These are phyloP conservation scores for Nephotettix cincticeps DNA, from an alignment of 1,140 invertebrate species.

Conservation along the genomic window DNA sequence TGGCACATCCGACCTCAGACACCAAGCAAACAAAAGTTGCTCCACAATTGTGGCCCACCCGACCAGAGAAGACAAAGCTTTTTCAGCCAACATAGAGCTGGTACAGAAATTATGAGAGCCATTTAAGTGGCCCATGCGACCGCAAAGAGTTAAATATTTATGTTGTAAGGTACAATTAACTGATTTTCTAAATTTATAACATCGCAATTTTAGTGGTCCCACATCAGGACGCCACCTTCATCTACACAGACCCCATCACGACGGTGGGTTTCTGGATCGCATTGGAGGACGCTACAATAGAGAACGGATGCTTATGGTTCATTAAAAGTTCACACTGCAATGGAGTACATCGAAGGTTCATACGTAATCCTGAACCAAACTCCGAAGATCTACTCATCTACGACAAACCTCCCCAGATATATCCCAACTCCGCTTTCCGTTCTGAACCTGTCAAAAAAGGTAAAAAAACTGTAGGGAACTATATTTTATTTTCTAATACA, in stretches of 20 bases:
- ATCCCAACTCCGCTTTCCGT: constrained; percentile 74
- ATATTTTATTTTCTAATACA: too few species aligned
- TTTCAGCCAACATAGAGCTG: too few species aligned
- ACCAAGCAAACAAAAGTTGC: too few species aligned
- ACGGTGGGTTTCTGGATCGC: constrained; percentile 93
- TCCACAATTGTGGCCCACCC: too few species aligned
- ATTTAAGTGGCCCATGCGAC: too few species aligned
- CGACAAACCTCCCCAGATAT: constrained; percentile 63
- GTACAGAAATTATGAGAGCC: too few species aligned
- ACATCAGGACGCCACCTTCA: constrained; percentile 87
- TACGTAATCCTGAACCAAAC: constrained; percentile 66
- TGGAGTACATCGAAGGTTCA: constrained; percentile 69
- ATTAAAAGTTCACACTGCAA: constrained; percentile 87
- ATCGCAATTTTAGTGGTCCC: constrained; percentile 66
- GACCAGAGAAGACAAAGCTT: too few species aligned
- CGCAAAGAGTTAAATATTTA: too few species aligned
- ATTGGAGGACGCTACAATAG: constrained; percentile 83
- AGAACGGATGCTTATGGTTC: constrained; percentile 96
- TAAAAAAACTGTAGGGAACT: too few species aligned
- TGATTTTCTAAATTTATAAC: too few species aligned
- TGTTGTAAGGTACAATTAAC: too few species aligned
- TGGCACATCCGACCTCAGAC: too few species aligned
- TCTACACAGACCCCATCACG: constrained; percentile 69
- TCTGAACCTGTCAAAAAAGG: constrained; percentile 79
- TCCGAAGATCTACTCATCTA: constrained; percentile 62